phyloP scores from a whole-genome alignment of 1,140 invertebrate genomes.

The Mesaphorura yosii region DNA sequence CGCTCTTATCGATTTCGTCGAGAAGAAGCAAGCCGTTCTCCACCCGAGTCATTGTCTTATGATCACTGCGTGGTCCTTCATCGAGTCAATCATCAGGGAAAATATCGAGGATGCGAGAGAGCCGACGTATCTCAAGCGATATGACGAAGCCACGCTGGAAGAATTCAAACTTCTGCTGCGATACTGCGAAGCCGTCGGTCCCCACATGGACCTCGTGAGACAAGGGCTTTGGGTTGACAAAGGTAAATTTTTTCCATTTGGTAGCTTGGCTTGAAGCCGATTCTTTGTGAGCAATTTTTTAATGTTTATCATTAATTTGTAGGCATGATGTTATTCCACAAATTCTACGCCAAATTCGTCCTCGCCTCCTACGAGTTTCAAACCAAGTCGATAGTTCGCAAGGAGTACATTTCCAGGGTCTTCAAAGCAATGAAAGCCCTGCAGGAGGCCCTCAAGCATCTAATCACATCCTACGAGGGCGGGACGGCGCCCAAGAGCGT shows the following conservation, averaged over 20 bases:
- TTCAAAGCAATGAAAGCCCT: constrained; percentile 14
- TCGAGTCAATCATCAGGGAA: constrained; percentile 13
- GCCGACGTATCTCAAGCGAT: neutral
- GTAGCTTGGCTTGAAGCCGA: constrained; percentile 1
- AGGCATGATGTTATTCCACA: constrained; percentile 19
- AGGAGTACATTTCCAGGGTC: constrained; percentile 18
- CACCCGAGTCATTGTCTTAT: constrained; percentile 13
- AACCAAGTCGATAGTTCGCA: neutral
- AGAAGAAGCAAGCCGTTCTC: neutral
- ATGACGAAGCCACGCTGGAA: constrained; percentile 3
- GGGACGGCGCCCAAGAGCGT: constrained; percentile 4
- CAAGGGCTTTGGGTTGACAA: constrained; percentile 25
- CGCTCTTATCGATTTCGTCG: constrained; percentile 11
- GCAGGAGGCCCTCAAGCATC: constrained; percentile 12
- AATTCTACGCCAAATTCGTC: constrained; percentile 12
- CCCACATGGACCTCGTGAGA: constrained; percentile 18
- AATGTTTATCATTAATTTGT: neutral
- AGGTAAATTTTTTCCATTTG: constrained; percentile 10
- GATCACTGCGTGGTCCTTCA: constrained; percentile 18
- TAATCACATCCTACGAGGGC: constrained; percentile 18
- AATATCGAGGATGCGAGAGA: constrained; percentile 3
- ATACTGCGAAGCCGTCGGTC: constrained; percentile 14
- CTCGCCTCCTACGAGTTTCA: constrained; percentile 6
- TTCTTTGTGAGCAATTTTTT: neutral
- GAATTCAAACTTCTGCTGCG: constrained; percentile 15